Conservation (phyloP, 1,140 invertebrate species). For the Drosophila mauritiana region DNA sequence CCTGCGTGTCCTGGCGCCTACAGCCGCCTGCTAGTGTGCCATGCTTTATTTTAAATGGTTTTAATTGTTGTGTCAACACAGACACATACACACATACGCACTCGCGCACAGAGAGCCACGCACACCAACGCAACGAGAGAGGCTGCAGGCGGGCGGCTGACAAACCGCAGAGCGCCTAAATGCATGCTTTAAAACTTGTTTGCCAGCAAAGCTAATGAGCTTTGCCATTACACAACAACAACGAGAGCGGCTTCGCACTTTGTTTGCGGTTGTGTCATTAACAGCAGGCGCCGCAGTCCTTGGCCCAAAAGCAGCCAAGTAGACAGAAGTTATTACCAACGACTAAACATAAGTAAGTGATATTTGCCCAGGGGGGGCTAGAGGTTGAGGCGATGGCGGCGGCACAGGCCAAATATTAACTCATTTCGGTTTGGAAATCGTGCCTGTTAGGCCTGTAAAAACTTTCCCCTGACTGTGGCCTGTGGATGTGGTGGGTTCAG, state of each 20-base stretch:
- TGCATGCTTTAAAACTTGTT: slow-evolving; percentile 82
- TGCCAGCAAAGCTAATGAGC: slow-evolving; percentile 80
- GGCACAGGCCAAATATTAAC: slow-evolving; percentile 71
- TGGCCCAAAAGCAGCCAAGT: slow-evolving; percentile 45
- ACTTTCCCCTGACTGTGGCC: slow-evolving; percentile 45
- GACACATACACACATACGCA: slow-evolving; percentile 17
- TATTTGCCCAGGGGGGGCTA: slow-evolving; percentile 64
- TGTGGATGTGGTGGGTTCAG: slow-evolving; percentile 12
- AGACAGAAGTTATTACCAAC: slow-evolving; percentile 68
- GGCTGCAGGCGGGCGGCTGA: slow-evolving; percentile 67
- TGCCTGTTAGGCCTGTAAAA: slow-evolving; percentile 41
- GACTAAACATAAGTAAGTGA: slow-evolving; percentile 78
- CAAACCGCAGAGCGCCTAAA: slow-evolving; percentile 79
- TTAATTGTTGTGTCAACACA: slow-evolving; percentile 82
- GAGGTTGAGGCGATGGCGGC: slow-evolving; percentile 1
- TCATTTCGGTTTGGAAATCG: slow-evolving; percentile 64
- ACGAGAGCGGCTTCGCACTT: slow-evolving; percentile 60
- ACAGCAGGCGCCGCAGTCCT: slow-evolving; percentile 73
- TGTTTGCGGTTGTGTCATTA: slow-evolving; percentile 83
- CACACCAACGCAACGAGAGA: background rate
- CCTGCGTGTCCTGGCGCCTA: slow-evolving; percentile 35
- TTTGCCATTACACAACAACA: slow-evolving; percentile 77
- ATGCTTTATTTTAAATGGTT: slow-evolving; percentile 83
- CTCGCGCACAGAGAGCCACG: slow-evolving; percentile 7
- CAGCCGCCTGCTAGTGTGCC: slow-evolving; percentile 55